Conservation (phyloP, 2,113 vertebrate genomes). For the Neogobius melanostomus region DNA sequence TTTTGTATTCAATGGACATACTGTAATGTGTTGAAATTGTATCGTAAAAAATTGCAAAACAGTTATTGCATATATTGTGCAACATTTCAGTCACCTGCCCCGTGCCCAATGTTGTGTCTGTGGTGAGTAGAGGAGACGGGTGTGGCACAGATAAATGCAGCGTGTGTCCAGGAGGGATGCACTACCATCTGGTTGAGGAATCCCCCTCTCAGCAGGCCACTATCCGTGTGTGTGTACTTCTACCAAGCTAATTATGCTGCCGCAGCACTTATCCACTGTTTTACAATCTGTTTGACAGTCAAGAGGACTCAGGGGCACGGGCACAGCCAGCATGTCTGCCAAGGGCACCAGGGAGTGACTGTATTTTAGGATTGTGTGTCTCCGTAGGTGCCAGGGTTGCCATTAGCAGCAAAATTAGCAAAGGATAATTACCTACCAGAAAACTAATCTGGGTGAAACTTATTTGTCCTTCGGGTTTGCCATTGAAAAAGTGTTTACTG, state of each 20-base stretch:
- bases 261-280: slow-evolving; percentile 42
- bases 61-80: no score
- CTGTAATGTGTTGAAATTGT: no score
- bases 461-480: no score
- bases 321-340: slow-evolving; percentile 12
- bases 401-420: not conserved
- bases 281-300: slow-evolving; percentile 48
- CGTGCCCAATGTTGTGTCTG: not conserved
- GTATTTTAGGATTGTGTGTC: not conserved
- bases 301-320: slow-evolving; percentile 12
- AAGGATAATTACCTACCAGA: not conserved
- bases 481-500: no score
- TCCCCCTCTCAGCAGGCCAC: slow-evolving; percentile 64
- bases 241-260: slow-evolving; percentile 60
- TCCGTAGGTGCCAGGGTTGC: not conserved
- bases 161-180: slow-evolving; percentile 65
- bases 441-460: no score
- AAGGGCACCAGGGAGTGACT: slow-evolving; percentile 7
- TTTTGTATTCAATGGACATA: no score
- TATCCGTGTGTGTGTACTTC: slow-evolving; percentile 18
- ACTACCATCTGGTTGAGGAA: slow-evolving; percentile 75
- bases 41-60: no score
- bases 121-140: not conserved
- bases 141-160: slow-evolving; percentile 54
- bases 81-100: not conserved